Evolutionary conservation across 2,113 vertebrate species (phyloP).

Genomic region (Tragelaphus strepsiceros): DNA sequence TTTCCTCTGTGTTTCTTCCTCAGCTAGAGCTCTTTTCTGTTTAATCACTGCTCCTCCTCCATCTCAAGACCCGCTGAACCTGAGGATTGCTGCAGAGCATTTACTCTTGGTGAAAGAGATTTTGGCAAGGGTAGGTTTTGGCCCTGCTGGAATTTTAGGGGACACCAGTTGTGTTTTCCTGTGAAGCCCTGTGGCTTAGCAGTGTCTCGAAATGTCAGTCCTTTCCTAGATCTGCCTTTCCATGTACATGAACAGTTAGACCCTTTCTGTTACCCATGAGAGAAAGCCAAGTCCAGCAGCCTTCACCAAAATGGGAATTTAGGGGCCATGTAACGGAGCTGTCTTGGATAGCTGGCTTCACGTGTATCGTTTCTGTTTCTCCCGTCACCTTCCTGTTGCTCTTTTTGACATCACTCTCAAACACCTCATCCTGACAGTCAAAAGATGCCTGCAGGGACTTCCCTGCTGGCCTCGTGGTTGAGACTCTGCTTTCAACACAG

Average conservation of each 20-base stretch:
- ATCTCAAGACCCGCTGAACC: too few species aligned
- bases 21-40: background rate
- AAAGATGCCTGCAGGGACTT: background rate
- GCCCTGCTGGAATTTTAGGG: rapidly evolving
- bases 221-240: too few species aligned
- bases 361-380: background rate
- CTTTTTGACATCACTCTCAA: background rate
- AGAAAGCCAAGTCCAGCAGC: background rate
- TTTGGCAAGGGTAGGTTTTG: background rate
- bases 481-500: too few species aligned
- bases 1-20: background rate
- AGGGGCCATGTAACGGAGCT: rapidly evolving
- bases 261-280: background rate
- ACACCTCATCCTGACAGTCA: rapidly evolving
- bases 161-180: background rate
- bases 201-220: background rate
- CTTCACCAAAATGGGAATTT: background rate
- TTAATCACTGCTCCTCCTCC: background rate
- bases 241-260: rapidly evolving
- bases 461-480: too few species aligned
- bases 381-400: background rate
- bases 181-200: background rate
- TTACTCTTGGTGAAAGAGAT: background rate
- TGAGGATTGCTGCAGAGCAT: background rate
- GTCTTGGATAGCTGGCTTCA: background rate